Percentiles rank a stretch among this genome's conserved stretches.
Evolutionary conservation across 2,888 invertebrate genomes (phyloP).

Genomic region (Rutpela maculata): DNA sequence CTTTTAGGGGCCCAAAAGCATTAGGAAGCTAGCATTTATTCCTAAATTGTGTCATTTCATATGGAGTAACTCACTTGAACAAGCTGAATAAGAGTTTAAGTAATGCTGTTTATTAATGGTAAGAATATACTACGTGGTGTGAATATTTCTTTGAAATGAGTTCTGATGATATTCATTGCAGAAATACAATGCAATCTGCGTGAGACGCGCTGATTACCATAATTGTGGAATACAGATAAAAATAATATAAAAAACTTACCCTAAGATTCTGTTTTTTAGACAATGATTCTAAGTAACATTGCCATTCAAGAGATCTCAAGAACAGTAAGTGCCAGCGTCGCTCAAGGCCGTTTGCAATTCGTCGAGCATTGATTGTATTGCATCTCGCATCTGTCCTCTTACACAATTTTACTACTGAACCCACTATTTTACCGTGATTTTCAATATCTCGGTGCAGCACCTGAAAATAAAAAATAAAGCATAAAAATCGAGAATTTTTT

Average conservation of each 20-base stretch:
- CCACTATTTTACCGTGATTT: slow-evolving; percentile 91
- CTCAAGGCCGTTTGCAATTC: slow-evolving; percentile 84
- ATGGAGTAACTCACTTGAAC: too few relatives aligned
- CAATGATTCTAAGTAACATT: slow-evolving; percentile 91
- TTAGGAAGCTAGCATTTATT: too few relatives aligned
- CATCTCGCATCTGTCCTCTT: slow-evolving; percentile 74
- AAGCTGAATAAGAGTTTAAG: too few relatives aligned
- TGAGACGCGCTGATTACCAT: not conserved
- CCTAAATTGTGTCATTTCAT: too few relatives aligned
- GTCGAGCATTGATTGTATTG: slow-evolving; percentile 68
- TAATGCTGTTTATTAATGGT: too few relatives aligned
- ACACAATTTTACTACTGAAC: slow-evolving; percentile 85
- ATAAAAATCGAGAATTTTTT: too few relatives aligned
- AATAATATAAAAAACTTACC: slow-evolving; percentile 73
- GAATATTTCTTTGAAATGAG: too few relatives aligned
- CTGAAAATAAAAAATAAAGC: slow-evolving; percentile 77
- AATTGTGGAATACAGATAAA: not conserved
- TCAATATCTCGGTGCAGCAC: slow-evolving; percentile 95
- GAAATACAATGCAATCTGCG: too few relatives aligned
- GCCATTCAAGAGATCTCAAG: slow-evolving; percentile 93
- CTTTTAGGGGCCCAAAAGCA: too few relatives aligned
- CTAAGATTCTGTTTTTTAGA: slow-evolving; percentile 81
- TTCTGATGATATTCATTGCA: too few relatives aligned
- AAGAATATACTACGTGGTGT: too few relatives aligned
- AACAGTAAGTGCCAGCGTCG: slow-evolving; percentile 93